Percentiles rank a stretch among this genome's conserved stretches.
Conservation (phyloP, 2,797 vertebrate species). For the Rhodeus uyekii region DNA sequence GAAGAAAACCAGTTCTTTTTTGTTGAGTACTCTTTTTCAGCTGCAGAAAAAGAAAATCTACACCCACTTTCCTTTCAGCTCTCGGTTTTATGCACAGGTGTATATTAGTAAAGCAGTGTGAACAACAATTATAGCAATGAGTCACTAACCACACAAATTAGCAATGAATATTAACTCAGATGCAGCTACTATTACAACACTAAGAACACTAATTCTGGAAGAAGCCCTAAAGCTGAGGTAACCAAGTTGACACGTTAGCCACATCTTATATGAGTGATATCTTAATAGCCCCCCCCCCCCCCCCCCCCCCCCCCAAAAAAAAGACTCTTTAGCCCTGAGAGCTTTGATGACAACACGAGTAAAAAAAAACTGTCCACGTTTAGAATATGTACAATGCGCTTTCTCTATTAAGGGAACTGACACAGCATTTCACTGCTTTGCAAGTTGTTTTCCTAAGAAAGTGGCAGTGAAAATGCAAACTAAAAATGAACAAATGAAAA, state of each 20-base stretch:
- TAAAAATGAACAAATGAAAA: neutral
- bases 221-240: too few species aligned
- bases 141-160: neutral
- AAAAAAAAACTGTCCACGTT: neutral
- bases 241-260: neutral
- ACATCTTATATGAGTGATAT: neutral
- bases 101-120: neutral
- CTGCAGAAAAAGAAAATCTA: neutral
- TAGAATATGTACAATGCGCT: too few species aligned
- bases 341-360: neutral
- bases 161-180: neutral
- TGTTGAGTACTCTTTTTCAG: neutral
- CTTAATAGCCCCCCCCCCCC: neutral
- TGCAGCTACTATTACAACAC: neutral
- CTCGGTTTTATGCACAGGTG: neutral
- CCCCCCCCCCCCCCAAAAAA: too few species aligned
- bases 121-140: neutral
- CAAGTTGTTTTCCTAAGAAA: neutral
- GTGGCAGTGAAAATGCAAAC: neutral
- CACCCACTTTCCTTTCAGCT: conserved; percentile 18
- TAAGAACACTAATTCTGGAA: neutral
- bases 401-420: conserved; percentile 4
- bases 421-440: neutral
- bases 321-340: neutral
- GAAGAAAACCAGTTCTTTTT: neutral